Evolutionary conservation across 23 tunicate genomes (phyloP).

Genomic region (Corella eumyota): DNA sequence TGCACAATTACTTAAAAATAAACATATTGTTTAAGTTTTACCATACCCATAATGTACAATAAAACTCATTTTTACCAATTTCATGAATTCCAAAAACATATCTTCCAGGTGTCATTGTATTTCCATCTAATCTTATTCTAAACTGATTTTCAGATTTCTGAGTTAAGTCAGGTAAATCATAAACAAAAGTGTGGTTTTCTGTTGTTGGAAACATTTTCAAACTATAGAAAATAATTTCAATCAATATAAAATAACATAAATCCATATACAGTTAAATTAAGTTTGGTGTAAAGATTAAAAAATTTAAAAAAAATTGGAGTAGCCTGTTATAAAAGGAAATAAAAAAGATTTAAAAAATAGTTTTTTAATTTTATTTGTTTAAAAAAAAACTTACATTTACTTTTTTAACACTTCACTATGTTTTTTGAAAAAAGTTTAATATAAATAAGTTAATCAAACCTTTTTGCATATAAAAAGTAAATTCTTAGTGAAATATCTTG

Average conservation of each 20-base stretch:
- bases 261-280: too few relatives aligned
- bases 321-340: too few relatives aligned
- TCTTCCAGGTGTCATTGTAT: conserved; percentile 14
- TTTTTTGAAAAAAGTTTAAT: too few relatives aligned
- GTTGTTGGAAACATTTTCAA: conserved; percentile 34
- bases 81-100: conserved; percentile 75
- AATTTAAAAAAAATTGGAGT: neutral
- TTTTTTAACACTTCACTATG: too few relatives aligned
- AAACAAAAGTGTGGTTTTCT: conserved; percentile 30
- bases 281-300: neutral
- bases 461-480: conserved; percentile 26
- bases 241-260: neutral
- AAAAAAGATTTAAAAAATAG: neutral
- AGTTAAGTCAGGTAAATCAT: conserved; percentile 25
- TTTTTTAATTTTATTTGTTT: neutral
- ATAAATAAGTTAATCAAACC: conserved; percentile 5
- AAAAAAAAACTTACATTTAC: neutral
- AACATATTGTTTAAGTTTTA: too few relatives aligned
- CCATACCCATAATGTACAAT: too few relatives aligned
- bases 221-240: conserved; percentile 17
- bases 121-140: conserved; percentile 40
- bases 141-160: conserved; percentile 13
- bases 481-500: conserved; percentile 15
- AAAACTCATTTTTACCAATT: too few relatives aligned
- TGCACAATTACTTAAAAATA: too few relatives aligned